Evolutionary conservation across 2,888 invertebrate genomes (phyloP), one percentile per base, ranked within the genome.

Genomic region (Elegia similella): DNA sequence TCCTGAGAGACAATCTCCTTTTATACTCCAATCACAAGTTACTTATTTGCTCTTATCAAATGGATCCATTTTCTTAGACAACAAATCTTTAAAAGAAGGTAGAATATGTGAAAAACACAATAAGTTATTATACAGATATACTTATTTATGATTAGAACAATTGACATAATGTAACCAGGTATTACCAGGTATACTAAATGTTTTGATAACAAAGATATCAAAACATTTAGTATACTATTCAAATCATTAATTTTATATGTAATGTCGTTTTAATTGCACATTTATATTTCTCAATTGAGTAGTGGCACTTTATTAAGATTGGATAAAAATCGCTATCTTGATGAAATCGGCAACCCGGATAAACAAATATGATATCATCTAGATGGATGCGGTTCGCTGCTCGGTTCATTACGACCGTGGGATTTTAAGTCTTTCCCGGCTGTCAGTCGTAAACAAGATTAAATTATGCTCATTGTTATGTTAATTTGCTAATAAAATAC

Each of bases 281-380:
- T 23, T 23, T 2, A n/a, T 38, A n/a, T 12, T 38, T 12, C 10
- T 38, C 5, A 2, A 38, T 38, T 1, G 38, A 38, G 38, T 12
- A 10, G 16, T 23, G 12, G 23, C 8, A 47, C 30, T 47, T 30
- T 47, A 29, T 47, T 7, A 8, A 13, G 30, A 8, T n/a, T 47
- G 15, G 47, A 12, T 47, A 7, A 30, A 30, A 47, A 47, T 46
- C 17, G 17, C n/a, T 34, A 50, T 34, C 50, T 52, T 23, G 56
- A 42, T 57, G 66, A 59, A 58, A 61, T 60, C 64, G 62, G 73
- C 67, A 67, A 76, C 68, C 76, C 71, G 74, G 75, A 75, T 73
- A 65, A 68, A 67, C 59, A 63, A 67, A 71, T 71, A 75, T 82
- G 79, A 84, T 84, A 82, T 85, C 84, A 83, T 73, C 67, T 70